Conservation (phyloP, 1,140 invertebrate species). For the Leptinotarsa defecta region DNA sequence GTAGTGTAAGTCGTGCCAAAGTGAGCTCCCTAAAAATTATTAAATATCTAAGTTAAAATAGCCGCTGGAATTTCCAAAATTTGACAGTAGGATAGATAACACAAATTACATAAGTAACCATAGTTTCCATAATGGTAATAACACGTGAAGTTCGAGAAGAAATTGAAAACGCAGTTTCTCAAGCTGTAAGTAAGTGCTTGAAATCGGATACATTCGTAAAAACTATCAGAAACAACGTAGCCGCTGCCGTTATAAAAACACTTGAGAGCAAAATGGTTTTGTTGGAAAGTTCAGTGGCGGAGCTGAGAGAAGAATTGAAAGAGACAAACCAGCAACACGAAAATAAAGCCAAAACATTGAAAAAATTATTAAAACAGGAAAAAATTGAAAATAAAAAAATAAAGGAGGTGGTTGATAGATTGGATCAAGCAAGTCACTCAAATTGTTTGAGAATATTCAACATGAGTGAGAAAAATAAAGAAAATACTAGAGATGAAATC, state of each 20-base stretch:
- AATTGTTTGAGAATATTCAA: conserved; percentile 16
- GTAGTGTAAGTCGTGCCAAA: background rate
- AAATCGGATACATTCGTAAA: conserved; percentile 17
- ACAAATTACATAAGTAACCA: background rate
- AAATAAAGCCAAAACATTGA: conserved; percentile 9
- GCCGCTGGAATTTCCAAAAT: background rate
- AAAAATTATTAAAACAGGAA: background rate
- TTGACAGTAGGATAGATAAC: background rate
- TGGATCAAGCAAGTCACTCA: conserved; percentile 4
- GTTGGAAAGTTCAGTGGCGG: conserved; percentile 15
- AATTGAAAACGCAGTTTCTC: conserved; percentile 16
- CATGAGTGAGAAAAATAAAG: background rate
- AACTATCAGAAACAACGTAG: conserved; percentile 17
- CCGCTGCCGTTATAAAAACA: conserved; percentile 24
- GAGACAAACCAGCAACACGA: background rate
- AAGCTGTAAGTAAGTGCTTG: conserved; percentile 16
- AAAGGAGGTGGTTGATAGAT: conserved; percentile 9
- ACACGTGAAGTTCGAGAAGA: conserved; percentile 18
- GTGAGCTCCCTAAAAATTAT: background rate
- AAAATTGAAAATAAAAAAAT: background rate
- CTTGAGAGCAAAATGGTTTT: conserved; percentile 2
- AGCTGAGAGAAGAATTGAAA: background rate
- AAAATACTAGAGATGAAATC: conserved; percentile 20
- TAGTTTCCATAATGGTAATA: conserved; percentile 14
- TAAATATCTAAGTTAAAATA: background rate